A percentile compares a stretch with the other conserved stretches of the same genome.
These are phyloP conservation scores for Aethina tumida DNA, from an alignment of 1,140 invertebrate species.

Conservation along the genomic window DNA sequence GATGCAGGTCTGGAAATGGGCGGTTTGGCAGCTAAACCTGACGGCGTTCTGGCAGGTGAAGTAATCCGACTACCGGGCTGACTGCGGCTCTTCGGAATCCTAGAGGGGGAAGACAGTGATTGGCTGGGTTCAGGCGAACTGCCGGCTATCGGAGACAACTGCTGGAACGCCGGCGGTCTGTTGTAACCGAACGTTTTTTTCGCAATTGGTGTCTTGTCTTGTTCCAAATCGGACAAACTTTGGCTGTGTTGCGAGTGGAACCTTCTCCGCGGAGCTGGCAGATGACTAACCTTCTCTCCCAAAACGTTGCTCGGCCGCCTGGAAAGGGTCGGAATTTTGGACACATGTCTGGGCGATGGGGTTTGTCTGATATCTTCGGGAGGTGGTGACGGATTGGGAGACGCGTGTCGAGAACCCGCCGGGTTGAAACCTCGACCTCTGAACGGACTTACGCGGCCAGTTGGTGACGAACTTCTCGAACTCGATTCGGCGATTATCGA, in stretches of 20 bases:
- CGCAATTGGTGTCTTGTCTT: conserved; percentile 10
- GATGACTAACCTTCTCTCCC: conserved; percentile 22
- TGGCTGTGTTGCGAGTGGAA: conserved; percentile 25
- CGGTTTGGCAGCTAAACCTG: conserved; percentile 3
- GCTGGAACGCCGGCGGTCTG: conserved; percentile 21
- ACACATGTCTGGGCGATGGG: conserved; percentile 10
- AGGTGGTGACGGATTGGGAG: conserved; percentile 27
- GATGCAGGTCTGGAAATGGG: conserved; percentile 8
- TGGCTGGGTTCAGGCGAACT: conserved; percentile 34
- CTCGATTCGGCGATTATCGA: conserved; percentile 47
- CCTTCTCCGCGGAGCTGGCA: conserved; percentile 10
- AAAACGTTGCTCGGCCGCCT: conserved; percentile 19
- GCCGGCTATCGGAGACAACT: conserved; percentile 31
- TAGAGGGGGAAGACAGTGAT: conserved; percentile 33
- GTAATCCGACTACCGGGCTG: conserved; percentile 26
- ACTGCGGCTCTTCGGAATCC: conserved; percentile 26
- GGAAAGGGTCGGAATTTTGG: conserved; percentile 22
- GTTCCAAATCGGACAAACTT: conserved; percentile 31
- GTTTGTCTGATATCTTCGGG: conserved; percentile 13
- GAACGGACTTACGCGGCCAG: conserved; percentile 46
- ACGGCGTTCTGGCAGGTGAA: conserved; percentile 20
- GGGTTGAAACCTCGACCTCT: conserved; percentile 46
- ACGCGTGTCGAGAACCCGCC: conserved; percentile 29
- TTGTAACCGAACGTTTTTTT: conserved; percentile 18
- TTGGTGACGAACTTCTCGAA: conserved; percentile 34